Conservation (phyloP, 2,113 vertebrate genomes). For the Martes martes region DNA sequence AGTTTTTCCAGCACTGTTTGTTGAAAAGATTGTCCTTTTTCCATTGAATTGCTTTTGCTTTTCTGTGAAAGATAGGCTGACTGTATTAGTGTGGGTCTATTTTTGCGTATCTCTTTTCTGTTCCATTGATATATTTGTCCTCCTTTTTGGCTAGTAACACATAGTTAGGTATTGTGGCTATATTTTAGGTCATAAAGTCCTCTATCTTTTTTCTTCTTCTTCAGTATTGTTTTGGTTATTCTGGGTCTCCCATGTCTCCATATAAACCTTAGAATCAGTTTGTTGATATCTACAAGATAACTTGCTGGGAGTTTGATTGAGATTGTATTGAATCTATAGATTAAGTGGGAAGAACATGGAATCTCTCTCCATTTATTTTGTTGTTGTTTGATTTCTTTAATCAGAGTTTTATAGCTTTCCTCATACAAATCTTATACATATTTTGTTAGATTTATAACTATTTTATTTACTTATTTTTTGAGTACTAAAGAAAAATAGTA, state of each 20-base stretch:
- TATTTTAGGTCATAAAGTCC: not conserved
- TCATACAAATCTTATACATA: not conserved
- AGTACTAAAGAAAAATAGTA: not conserved
- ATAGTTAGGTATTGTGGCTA: not conserved
- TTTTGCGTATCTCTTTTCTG: not conserved
- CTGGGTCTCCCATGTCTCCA: not conserved
- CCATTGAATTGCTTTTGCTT: not conserved
- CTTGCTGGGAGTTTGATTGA: not conserved
- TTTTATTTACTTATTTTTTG: not conserved
- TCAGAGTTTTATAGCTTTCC: not conserved
- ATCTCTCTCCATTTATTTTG: not conserved
- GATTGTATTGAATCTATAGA: not conserved
- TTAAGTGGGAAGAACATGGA: not conserved
- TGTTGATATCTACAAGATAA: not conserved
- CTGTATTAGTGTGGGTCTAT: not conserved
- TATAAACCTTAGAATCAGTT: not conserved
- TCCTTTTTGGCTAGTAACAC: not conserved
- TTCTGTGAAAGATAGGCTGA: not conserved
- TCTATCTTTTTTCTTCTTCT: not conserved
- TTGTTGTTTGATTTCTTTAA: not conserved
- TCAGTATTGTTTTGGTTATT: not conserved
- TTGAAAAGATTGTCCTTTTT: not conserved
- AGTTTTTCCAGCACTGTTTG: not conserved
- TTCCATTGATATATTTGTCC: not conserved
- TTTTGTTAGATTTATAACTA: not conserved